These are phyloP conservation scores for Porites lobata DNA, from an alignment of 92 coral and sea anemone species.

Conservation along the genomic window DNA sequence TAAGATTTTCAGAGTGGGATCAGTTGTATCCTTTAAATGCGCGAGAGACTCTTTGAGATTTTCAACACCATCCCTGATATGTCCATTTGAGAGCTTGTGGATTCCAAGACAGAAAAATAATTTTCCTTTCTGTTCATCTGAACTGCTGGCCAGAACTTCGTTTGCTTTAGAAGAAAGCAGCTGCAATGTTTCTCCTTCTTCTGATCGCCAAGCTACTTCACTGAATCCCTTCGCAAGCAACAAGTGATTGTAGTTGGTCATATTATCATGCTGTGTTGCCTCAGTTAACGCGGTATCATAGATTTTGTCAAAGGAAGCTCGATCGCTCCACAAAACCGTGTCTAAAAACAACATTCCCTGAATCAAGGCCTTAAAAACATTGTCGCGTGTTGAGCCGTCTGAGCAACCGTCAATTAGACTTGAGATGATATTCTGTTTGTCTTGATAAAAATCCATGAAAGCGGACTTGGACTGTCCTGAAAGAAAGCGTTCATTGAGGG, in stretches of 20 bases:
- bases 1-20: not conserved
- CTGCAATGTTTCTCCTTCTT: slow-evolving; percentile 6
- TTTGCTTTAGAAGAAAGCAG: not conserved
- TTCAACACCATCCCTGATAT: not conserved
- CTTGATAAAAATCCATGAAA: not conserved
- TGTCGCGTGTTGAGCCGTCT: not conserved
- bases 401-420: slow-evolving; percentile 10
- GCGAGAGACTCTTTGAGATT: not conserved
- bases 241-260: not conserved
- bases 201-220: slow-evolving; percentile 1
- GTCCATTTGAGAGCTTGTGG: slow-evolving; percentile 2
- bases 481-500: not conserved
- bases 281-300: not conserved
- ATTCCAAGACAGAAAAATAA: not conserved
- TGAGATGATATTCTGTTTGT: slow-evolving; percentile 1
- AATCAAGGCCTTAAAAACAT: not conserved
- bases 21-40: not conserved
- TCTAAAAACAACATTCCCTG: slow-evolving; percentile 7
- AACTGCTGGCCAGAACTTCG: not conserved
- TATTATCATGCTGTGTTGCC: not conserved
- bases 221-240: slow-evolving; percentile 11
- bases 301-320: slow-evolving; percentile 7
- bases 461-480: slow-evolving; percentile 7
- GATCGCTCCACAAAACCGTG: slow-evolving; percentile 6
- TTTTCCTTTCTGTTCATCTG: not conserved